These are phyloP conservation scores for Anagrus nilaparvatae DNA, from an alignment of 1,140 invertebrate genomes.

Conservation along the genomic window DNA sequence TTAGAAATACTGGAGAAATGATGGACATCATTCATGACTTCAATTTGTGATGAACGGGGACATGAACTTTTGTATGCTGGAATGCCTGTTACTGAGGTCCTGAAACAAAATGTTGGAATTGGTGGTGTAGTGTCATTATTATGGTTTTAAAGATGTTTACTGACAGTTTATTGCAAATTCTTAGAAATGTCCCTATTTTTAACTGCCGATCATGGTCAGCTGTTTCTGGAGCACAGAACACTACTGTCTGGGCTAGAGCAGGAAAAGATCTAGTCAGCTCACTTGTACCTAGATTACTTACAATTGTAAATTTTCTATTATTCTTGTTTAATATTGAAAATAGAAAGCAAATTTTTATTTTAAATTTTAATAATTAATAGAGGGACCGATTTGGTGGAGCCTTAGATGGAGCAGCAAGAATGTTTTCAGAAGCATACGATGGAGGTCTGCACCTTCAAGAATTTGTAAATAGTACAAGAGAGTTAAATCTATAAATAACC, in stretches of 20 bases:
- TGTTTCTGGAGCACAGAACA: constrained; percentile 97
- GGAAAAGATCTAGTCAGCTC: too few species aligned
- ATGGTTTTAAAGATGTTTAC: too few species aligned
- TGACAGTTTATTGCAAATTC: too few species aligned
- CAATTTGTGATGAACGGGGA: too few species aligned
- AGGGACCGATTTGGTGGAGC: constrained; percentile 98
- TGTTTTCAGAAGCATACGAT: constrained; percentile 94
- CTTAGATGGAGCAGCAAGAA: constrained; percentile 87
- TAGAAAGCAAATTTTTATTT: constrained; percentile 3
- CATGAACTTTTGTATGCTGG: too few species aligned
- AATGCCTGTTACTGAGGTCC: too few species aligned
- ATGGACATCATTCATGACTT: constrained; percentile 96
- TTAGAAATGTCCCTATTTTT: constrained; percentile 99
- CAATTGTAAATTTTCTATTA: too few species aligned
- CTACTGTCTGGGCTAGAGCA: too few species aligned
- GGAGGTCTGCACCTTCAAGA: constrained; percentile 92
- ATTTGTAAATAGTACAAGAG: constrained; percentile 96
- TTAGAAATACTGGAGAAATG: constrained; percentile 99
- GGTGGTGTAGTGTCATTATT: too few species aligned
- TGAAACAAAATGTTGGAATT: too few species aligned
- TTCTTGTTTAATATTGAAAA: constrained; percentile 1
- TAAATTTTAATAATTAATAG: constrained; percentile 48
- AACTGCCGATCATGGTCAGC: constrained; percentile 97
- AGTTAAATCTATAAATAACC: constrained; percentile 98
- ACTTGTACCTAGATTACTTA: too few species aligned